Conservation (phyloP, 2,113 vertebrate species). For the Antidorcas marsupialis region DNA sequence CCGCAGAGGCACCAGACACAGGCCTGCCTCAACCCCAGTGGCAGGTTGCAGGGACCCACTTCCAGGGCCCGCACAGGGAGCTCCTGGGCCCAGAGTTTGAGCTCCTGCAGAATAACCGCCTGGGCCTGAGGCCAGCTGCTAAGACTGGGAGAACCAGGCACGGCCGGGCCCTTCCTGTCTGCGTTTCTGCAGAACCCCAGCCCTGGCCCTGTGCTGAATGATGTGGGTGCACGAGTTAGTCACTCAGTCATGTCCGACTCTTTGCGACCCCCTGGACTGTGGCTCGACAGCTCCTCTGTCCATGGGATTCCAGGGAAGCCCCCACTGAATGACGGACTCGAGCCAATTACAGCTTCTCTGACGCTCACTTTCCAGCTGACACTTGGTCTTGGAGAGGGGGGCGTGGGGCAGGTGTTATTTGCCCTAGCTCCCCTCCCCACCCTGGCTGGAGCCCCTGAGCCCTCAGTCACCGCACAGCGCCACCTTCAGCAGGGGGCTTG, state of each 20-base stretch:
- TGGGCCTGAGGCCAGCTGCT: background rate
- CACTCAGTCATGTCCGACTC: background rate
- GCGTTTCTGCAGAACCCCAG: background rate
- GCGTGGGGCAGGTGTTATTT: fast-evolving
- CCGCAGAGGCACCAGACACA: background rate
- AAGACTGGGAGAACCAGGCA: background rate
- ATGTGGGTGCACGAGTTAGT: fast-evolving
- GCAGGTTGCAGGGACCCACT: background rate
- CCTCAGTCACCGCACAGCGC: fast-evolving
- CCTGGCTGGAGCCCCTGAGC: background rate
- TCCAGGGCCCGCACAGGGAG: background rate
- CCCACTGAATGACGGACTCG: fast-evolving
- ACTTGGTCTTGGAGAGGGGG: background rate
- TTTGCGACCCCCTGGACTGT: background rate
- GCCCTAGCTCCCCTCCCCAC: background rate
- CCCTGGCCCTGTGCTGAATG: fast-evolving
- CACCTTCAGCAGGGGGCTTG: fast-evolving
- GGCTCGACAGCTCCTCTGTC: background rate
- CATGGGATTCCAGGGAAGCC: background rate
- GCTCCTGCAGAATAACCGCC: too few species aligned
- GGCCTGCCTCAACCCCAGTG: background rate
- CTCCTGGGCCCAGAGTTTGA: background rate
- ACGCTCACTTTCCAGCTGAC: background rate
- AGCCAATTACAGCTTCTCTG: background rate
- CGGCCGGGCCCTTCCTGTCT: background rate